A percentile compares a stretch with the other conserved stretches of the same genome.
phyloP scores from a whole-genome alignment of 2,797 vertebrate species.

The Sebastes iracundus region DNA sequence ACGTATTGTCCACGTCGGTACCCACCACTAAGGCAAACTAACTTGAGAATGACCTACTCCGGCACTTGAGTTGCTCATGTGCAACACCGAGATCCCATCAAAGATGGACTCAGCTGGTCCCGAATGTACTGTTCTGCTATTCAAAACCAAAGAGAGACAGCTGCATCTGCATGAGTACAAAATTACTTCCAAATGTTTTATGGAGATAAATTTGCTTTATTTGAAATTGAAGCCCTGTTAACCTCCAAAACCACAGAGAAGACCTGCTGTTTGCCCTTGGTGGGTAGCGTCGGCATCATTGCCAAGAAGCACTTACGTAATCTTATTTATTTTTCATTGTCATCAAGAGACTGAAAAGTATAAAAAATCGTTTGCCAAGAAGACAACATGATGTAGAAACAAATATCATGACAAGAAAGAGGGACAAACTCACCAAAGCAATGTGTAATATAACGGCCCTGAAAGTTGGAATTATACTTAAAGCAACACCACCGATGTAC shows the following conservation, averaged over 20 bases:
- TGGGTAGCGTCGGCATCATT: background rate
- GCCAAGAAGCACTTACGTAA: constrained; percentile 6
- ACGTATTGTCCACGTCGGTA: background rate
- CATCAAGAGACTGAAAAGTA: background rate
- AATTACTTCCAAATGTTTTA: background rate
- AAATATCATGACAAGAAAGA: background rate
- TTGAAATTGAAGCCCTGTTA: background rate
- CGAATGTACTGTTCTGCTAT: background rate
- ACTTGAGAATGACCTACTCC: background rate
- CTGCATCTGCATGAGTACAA: constrained; percentile 1
- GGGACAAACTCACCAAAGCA: background rate
- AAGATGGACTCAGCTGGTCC: constrained; percentile 22
- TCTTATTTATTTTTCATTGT: background rate
- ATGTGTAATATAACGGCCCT: background rate
- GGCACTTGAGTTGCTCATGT: background rate
- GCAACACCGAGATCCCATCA: constrained; percentile 1
- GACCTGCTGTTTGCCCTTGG: background rate
- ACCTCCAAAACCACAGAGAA: constrained; percentile 1
- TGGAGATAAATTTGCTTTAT: background rate
- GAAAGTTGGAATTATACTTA: background rate
- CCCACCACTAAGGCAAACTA: background rate
- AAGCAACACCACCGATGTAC: background rate
- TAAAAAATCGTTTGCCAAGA: background rate
- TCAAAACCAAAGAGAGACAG: constrained; percentile 8
- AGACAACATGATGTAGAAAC: background rate